Evolutionary conservation across 2,797 vertebrate genomes (phyloP).

Genomic region (Loriculus beryllinus): DNA sequence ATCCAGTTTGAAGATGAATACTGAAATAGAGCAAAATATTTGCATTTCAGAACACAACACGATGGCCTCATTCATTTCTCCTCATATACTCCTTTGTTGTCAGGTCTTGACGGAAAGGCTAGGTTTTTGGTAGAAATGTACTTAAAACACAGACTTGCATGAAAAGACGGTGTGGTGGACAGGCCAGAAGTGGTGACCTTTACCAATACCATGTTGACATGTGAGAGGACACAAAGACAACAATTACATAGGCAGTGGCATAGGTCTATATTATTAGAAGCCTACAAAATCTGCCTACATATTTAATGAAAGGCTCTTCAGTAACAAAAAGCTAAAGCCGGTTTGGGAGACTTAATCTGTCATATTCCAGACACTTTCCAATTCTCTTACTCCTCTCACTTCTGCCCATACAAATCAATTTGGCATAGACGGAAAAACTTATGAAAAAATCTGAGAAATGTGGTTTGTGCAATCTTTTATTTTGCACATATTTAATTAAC

Average conservation of each 20-base stretch:
- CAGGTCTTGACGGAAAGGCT: background rate
- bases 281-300: background rate
- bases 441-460: background rate
- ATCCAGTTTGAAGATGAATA: background rate
- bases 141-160: background rate
- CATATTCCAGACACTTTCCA: background rate
- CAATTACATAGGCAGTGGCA: background rate
- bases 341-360: background rate
- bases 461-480: background rate
- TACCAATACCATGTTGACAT: background rate
- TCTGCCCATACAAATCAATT: conserved; percentile 8
- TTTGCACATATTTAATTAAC: background rate
- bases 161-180: background rate
- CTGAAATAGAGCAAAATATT: background rate
- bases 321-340: background rate
- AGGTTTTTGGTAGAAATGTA: background rate
- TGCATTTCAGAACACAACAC: background rate
- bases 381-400: background rate
- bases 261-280: background rate
- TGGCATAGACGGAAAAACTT: background rate
- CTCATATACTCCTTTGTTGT: background rate
- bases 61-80: background rate
- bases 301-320: background rate
- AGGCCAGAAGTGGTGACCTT: conserved; percentile 23
- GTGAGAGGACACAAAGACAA: background rate